Conservation (phyloP, 2,113 vertebrate genomes). For the Myrmophylax atrothorax region DNA sequence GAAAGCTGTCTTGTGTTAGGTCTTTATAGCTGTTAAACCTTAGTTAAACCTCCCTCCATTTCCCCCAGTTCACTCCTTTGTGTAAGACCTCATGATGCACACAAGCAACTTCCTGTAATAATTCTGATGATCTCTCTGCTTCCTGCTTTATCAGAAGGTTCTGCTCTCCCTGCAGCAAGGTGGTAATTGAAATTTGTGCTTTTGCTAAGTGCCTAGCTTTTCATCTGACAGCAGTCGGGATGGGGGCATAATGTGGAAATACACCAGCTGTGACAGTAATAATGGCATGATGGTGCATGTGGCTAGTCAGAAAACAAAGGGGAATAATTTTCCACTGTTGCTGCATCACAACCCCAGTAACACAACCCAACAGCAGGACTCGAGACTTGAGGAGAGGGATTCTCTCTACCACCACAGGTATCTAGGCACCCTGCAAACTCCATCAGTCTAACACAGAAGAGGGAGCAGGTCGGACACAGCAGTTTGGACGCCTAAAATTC, state of each 20-base stretch:
- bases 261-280: conserved; percentile 12
- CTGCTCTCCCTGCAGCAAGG: conserved; percentile 4
- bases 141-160: conserved; percentile 7
- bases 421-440: not conserved
- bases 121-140: not conserved
- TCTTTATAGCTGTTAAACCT: not conserved
- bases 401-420: not conserved
- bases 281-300: not conserved
- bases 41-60: not conserved
- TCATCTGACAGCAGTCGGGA: not conserved
- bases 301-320: conserved; percentile 26
- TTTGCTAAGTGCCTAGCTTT: conserved; percentile 62
- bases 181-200: conserved; percentile 47
- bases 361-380: conserved; percentile 12
- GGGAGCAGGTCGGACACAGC: conserved; percentile 87
- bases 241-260: not conserved
- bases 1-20: not conserved
- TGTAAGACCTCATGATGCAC: not conserved
- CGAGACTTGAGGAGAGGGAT: not conserved
- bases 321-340: not conserved
- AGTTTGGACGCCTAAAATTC: conserved; percentile 91
- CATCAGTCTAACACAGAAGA: conserved; percentile 89
- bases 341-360: conserved; percentile 18
- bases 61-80: not conserved
- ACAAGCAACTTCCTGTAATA: not conserved